These are phyloP conservation scores for Vicugna pacos DNA, from an alignment of 2,113 vertebrate genomes.

Conservation along the genomic window DNA sequence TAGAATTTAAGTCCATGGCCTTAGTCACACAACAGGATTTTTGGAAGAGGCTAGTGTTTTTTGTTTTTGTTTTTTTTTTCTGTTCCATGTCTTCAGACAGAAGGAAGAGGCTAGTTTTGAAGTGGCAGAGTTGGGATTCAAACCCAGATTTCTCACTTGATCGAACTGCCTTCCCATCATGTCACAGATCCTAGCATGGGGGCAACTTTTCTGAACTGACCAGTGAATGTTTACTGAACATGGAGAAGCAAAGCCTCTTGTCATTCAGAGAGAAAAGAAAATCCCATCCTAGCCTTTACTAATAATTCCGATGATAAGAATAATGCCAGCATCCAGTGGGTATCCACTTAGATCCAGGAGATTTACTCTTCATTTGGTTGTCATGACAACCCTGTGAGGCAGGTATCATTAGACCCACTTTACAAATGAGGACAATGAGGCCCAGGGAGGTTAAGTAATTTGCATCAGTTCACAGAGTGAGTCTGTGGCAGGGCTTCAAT, in stretches of 20 bases:
- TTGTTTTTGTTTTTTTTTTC: too few relatives aligned
- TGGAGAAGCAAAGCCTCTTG: background rate
- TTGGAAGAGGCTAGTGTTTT: background rate
- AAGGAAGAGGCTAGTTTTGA: background rate
- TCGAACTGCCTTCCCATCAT: background rate
- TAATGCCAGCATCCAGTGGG: accelerated
- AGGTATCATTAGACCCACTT: too few relatives aligned
- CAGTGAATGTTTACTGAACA: background rate
- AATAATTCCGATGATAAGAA: background rate
- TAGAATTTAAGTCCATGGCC: background rate
- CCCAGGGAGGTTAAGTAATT: background rate
- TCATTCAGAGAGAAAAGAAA: background rate
- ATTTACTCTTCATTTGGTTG: background rate
- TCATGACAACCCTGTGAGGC: background rate
- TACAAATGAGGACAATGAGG: background rate
- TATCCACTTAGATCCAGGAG: background rate
- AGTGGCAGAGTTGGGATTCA: background rate
- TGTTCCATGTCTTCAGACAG: too few relatives aligned
- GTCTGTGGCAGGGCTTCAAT: background rate
- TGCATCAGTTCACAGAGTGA: background rate
- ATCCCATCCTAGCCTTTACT: background rate
- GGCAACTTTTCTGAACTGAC: background rate
- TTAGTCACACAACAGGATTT: background rate
- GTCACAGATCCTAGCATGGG: background rate
- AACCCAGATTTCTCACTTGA: background rate